A percentile compares a stretch with the other conserved stretches of the same genome.
These are phyloP conservation scores for Pemphigus obesinymphae DNA, from an alignment of 1,140 invertebrate species.

Conservation along the genomic window DNA sequence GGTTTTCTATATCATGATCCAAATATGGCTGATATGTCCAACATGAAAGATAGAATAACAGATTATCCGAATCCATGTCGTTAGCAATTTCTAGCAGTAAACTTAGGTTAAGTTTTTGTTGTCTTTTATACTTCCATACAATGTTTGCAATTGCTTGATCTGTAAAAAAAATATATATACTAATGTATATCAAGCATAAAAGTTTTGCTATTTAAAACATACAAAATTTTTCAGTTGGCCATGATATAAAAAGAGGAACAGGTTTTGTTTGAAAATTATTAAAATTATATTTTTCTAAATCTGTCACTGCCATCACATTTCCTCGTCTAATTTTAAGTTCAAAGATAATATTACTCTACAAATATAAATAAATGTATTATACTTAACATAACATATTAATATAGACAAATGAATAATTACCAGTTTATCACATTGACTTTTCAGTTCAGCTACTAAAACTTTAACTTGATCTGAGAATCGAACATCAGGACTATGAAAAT, in stretches of 20 bases:
- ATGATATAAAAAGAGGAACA: conserved; percentile 32
- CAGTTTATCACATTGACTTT: neutral
- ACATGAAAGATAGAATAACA: conserved; percentile 35
- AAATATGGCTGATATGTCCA: conserved; percentile 31
- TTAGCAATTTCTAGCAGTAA: conserved; percentile 9
- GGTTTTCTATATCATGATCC: conserved; percentile 15
- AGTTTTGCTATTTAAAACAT: neutral
- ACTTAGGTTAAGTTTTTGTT: conserved; percentile 14
- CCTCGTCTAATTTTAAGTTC: neutral
- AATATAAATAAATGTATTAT: neutral
- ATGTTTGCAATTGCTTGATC: neutral
- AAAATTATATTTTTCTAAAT: conserved; percentile 13
- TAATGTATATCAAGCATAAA: neutral
- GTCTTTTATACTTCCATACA: neutral
- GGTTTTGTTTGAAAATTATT: too few species aligned
- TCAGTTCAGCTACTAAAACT: neutral
- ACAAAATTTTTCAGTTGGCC: conserved; percentile 31
- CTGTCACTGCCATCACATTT: neutral
- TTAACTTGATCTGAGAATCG: neutral
- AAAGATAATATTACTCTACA: neutral
- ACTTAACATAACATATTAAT: neutral
- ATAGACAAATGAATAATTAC: neutral
- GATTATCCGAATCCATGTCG: neutral
- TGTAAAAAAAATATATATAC: neutral
- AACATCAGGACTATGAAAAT: neutral